Conservation (phyloP, 1,140 invertebrate species). For the Megalopta genalis region DNA sequence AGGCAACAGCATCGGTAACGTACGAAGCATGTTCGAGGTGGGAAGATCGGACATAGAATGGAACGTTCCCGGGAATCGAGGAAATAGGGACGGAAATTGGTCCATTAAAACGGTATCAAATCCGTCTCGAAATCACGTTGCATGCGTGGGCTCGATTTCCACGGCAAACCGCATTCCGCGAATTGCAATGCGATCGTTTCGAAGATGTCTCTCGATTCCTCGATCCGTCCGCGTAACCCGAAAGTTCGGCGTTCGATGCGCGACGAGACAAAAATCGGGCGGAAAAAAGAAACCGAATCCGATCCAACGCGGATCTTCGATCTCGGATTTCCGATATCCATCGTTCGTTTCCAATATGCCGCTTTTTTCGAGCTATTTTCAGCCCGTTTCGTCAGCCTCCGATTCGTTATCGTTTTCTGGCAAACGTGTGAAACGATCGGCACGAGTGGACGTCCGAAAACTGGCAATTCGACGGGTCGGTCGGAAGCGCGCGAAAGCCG, state of each 20-base stretch:
- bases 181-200: not conserved
- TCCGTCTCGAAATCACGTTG: constrained; percentile 28
- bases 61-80: constrained; percentile 32
- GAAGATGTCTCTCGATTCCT: not conserved
- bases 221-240: not conserved
- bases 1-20: not conserved
- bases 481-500: constrained; percentile 34
- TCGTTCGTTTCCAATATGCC: too few species aligned
- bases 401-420: too few species aligned
- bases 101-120: constrained; percentile 41
- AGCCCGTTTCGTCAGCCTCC: too few species aligned
- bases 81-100: constrained; percentile 46
- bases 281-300: too few species aligned
- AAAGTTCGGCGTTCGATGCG: too few species aligned
- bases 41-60: constrained; percentile 9
- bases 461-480: not conserved
- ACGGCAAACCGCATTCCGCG: constrained; percentile 16
- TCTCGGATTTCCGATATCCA: too few species aligned
- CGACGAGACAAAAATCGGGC: too few species aligned
- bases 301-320: too few species aligned
- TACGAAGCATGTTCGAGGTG: not conserved
- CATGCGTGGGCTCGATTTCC: constrained; percentile 22
- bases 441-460: not conserved
- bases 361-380: too few species aligned
- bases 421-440: too few species aligned